Evolutionary conservation across 2,888 invertebrate species (phyloP), one percentile per base, ranked within the genome.

Genomic region (Phortica okadai): DNA sequence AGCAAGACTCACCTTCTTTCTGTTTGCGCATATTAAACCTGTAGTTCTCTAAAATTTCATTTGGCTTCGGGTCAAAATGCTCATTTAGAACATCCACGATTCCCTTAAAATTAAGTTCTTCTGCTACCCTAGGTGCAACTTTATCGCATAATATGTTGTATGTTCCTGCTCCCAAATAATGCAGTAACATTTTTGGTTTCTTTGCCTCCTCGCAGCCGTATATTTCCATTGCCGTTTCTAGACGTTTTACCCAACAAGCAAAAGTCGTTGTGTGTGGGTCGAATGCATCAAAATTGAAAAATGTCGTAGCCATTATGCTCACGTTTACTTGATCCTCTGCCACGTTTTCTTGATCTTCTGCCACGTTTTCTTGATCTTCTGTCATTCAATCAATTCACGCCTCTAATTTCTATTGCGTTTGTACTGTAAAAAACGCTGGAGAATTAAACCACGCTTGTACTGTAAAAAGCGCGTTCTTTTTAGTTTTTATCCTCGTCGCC

Each of bases 1-100:
- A n/a, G n/a, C n/a, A n/a, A n/a, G n/a, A n/a, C n/a, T n/a, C n/a
- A n/a, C 75, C 59, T 14, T 41, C 62, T 59, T 66, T 77, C 58
- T 77, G 77, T 44, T 74, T 72, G 10, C 50, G 74, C 67, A 76
- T 74, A 66, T 76, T 66, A 14, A 72, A 76, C 6, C 62, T 76
- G 14, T 67, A 76, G 69, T 73, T 76, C 58, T 64, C 76, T 7
- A 76, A 54, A 42, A 74, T 77, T 41, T 77, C 77, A 72, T 75
- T 75, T 10, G 73, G 73, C 25, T 75, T 77, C 25, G 75, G 64
- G 64, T 73, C 50, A 11, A 77, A 73, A 16, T 77, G 74, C 14
- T 25, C 72, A 16, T 62, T 66, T 7, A 77, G 66, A 25, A 50
- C 69, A n/a, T 69, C 73, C 16, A 77, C 75, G 4, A 77, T 75